Evolutionary conservation across 1,140 invertebrate species (phyloP).

Genomic region (Cyrtorhinus lividipennis): DNA sequence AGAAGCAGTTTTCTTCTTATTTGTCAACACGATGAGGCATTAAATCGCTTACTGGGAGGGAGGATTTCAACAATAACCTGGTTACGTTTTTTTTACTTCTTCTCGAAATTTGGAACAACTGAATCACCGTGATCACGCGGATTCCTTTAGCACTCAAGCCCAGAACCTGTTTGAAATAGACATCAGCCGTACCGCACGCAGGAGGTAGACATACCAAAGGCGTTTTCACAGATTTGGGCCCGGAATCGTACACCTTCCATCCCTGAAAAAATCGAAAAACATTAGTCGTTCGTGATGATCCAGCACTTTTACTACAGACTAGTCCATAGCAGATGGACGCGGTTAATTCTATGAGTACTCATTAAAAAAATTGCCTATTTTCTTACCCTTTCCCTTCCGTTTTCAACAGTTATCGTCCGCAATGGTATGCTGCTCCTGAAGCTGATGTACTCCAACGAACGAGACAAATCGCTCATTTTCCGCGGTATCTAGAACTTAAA

Average conservation of each 20-base stretch:
- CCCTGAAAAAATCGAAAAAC: slow-evolving; percentile 37
- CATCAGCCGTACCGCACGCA: slow-evolving; percentile 76
- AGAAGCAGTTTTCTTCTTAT: too few species aligned
- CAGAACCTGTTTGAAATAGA: slow-evolving; percentile 72
- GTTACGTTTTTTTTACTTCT: too few species aligned
- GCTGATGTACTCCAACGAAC: slow-evolving; percentile 68
- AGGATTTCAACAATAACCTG: too few species aligned
- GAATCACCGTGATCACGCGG: slow-evolving; percentile 70
- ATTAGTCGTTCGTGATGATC: slow-evolving; percentile 3
- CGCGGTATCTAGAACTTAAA: too few species aligned
- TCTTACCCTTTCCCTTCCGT: slow-evolving; percentile 34
- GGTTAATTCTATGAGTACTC: background rate
- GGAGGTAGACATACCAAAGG: slow-evolving; percentile 76
- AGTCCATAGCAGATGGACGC: background rate
- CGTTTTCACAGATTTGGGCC: slow-evolving; percentile 59
- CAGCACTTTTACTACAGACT: background rate
- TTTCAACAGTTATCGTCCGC: slow-evolving; percentile 65
- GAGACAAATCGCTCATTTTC: slow-evolving; percentile 46
- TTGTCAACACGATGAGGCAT: too few species aligned
- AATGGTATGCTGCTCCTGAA: slow-evolving; percentile 71
- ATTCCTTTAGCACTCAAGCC: slow-evolving; percentile 62
- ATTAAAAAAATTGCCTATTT: background rate
- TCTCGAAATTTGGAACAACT: too few species aligned
- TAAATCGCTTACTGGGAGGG: too few species aligned
- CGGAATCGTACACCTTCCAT: slow-evolving; percentile 80